These are phyloP conservation scores for Mycetomoellerius zeteki DNA, from an alignment of 1,140 invertebrate genomes.

Conservation along the genomic window DNA sequence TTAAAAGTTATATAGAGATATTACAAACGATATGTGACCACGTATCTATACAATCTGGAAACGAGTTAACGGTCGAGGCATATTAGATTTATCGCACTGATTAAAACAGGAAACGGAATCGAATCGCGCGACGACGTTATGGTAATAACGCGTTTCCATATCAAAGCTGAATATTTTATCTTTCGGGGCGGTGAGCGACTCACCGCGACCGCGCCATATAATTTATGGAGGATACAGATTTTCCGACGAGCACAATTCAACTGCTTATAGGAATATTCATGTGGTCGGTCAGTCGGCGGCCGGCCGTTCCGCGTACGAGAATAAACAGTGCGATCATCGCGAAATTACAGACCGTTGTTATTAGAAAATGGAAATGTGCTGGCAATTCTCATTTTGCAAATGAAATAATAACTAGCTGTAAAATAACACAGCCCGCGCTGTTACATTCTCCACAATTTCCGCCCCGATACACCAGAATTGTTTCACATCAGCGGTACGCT, in stretches of 20 bases:
- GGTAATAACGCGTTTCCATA: constrained; percentile 52
- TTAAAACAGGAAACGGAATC: constrained; percentile 49
- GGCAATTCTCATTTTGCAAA: constrained; percentile 22
- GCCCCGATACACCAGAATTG: neutral
- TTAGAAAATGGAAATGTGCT: constrained; percentile 27
- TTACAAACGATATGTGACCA: neutral
- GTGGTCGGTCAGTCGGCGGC: neutral
- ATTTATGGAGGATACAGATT: constrained; percentile 46
- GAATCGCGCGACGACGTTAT: constrained; percentile 48
- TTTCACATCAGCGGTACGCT: neutral
- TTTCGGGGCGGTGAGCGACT: neutral
- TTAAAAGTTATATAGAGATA: neutral
- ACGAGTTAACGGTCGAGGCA: neutral
- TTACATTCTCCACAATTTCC: constrained; percentile 10
- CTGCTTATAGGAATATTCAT: constrained; percentile 60
- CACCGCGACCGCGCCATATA: constrained; percentile 32
- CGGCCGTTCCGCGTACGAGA: neutral
- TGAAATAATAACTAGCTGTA: constrained; percentile 24
- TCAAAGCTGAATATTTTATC: constrained; percentile 56
- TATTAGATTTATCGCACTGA: constrained; percentile 54
- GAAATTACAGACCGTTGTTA: constrained; percentile 38
- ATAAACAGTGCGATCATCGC: constrained; percentile 37
- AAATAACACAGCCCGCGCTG: neutral
- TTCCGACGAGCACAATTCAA: constrained; percentile 46
- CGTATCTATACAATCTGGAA: neutral